These are phyloP conservation scores for Menura novaehollandiae DNA, from an alignment of 2,113 vertebrate genomes.

Conservation along the genomic window DNA sequence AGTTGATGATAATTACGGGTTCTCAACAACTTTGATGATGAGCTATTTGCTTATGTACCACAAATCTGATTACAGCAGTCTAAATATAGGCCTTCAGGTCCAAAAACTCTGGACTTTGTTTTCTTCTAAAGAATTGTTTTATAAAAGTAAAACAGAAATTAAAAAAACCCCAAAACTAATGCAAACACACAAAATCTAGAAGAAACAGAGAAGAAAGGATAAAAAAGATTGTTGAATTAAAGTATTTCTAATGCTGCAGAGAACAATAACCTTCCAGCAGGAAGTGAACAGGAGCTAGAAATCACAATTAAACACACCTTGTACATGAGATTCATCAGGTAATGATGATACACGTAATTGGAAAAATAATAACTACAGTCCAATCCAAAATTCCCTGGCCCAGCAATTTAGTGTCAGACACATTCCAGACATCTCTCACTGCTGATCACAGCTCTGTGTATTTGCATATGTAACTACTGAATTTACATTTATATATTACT, in stretches of 20 bases:
- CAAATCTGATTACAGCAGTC: conserved; percentile 22
- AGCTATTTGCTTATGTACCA: conserved; percentile 23
- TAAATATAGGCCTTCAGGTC: neutral
- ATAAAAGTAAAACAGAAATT: neutral
- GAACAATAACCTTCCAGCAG: neutral
- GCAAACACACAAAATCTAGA: neutral
- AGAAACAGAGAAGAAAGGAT: neutral
- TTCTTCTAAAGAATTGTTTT: neutral
- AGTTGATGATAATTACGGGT: conserved; percentile 35
- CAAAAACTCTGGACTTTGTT: neutral
- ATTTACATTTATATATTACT: neutral
- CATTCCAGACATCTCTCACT: neutral
- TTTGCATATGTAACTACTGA: neutral
- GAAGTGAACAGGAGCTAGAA: neutral
- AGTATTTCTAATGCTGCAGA: neutral
- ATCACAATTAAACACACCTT: neutral
- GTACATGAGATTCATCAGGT: neutral
- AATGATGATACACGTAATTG: neutral
- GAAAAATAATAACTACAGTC: neutral
- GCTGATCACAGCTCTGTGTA: neutral
- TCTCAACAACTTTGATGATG: conserved; percentile 24
- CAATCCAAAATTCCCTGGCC: neutral
- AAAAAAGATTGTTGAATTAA: neutral
- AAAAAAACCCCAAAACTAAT: too few species aligned
- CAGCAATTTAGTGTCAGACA: neutral